Conservation (phyloP, 1,140 invertebrate species). For the Trichonephila clavata region DNA sequence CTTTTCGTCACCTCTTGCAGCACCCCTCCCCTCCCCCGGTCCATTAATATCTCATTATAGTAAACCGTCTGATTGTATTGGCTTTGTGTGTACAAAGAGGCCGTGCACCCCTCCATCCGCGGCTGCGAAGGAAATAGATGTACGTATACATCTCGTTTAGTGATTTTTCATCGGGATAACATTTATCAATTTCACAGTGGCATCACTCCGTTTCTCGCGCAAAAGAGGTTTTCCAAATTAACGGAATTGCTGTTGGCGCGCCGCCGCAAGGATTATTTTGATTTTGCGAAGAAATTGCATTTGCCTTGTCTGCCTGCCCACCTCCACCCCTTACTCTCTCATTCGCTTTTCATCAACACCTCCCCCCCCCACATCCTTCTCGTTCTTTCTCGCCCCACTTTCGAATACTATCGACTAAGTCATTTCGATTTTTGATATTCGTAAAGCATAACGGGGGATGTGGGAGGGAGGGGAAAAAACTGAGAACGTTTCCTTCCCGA, state of each 20-base stretch:
- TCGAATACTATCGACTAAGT: constrained; percentile 66
- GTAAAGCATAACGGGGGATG: constrained; percentile 17
- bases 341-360: background rate
- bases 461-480: background rate
- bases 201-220: background rate
- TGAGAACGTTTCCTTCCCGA: background rate
- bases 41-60: constrained; percentile 77
- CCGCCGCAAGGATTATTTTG: constrained; percentile 14
- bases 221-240: constrained; percentile 65
- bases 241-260: constrained; percentile 39
- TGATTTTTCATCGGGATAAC: constrained; percentile 71
- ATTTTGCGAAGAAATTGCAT: constrained; percentile 55
- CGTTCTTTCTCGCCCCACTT: background rate
- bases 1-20: constrained; percentile 12
- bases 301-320: background rate
- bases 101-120: too few relatives aligned
- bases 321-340: too few relatives aligned
- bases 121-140: background rate
- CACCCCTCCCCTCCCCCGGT: background rate
- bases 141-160: constrained; percentile 27
- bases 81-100: constrained; percentile 54
- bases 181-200: constrained; percentile 73
- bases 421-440: constrained; percentile 68
- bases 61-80: constrained; percentile 75
- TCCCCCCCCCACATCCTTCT: background rate